A percentile compares a stretch with the other conserved stretches of the same genome.
phyloP scores from a whole-genome alignment of 2,888 invertebrate species.

The Pasiphila rectangulata region DNA sequence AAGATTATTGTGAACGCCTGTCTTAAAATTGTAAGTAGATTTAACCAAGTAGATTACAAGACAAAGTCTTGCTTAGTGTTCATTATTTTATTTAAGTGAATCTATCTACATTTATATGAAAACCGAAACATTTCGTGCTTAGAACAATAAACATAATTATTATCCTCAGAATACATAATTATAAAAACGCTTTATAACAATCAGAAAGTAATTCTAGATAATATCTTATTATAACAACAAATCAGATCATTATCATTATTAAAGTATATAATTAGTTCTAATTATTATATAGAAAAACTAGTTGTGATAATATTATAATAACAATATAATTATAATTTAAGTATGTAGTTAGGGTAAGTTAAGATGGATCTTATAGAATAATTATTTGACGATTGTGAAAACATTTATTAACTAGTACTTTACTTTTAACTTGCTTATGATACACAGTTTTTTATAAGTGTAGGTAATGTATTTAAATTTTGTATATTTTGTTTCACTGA shows the following conservation, averaged over 20 bases:
- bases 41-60: conserved; percentile 4
- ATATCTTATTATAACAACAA: no score
- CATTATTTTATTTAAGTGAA: background rate
- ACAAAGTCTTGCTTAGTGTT: conserved; percentile 21
- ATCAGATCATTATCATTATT: no score
- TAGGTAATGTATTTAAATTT: no score
- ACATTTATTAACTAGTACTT: background rate
- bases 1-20: background rate
- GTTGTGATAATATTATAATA: conserved; percentile 19
- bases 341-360: background rate
- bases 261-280: no score
- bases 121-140: no score
- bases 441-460: no score
- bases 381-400: background rate
- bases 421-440: no score
- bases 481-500: no score
- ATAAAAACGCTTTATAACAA: background rate
- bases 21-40: background rate
- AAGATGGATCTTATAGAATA: background rate
- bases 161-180: background rate
- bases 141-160: no score
- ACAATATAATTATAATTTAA: background rate
- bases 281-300: conserved; percentile 4
- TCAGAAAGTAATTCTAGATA: no score
- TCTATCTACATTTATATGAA: no score